Evolutionary conservation across 2,888 invertebrate species (phyloP).

Genomic region (Parthenolecanium corni): DNA sequence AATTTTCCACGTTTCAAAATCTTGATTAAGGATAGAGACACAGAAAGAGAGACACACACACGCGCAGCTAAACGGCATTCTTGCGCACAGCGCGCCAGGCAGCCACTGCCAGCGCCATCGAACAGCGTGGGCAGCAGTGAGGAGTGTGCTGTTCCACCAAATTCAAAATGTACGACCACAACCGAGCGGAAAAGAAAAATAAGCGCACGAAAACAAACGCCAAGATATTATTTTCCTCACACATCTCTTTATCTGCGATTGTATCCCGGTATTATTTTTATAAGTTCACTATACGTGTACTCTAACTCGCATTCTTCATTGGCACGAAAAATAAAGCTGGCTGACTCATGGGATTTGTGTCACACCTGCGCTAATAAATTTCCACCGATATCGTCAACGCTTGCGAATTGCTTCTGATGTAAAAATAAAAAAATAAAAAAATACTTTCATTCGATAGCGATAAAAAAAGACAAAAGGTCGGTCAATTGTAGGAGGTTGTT

Average conservation of each 20-base stretch:
- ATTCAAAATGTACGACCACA: background rate
- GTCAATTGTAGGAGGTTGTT: no score
- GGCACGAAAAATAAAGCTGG: background rate
- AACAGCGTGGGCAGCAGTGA: background rate
- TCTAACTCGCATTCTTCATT: background rate
- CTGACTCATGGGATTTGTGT: slow-evolving; percentile 17
- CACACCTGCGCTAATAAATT: background rate
- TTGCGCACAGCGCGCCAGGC: background rate
- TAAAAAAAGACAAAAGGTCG: no score
- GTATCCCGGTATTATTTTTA: no score
- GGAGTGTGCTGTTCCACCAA: background rate
- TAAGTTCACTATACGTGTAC: no score
- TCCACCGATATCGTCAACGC: background rate
- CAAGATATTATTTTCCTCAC: background rate
- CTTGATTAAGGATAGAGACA: background rate
- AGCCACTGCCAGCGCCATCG: background rate
- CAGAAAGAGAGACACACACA: no score
- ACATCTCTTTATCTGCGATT: background rate
- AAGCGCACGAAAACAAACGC: background rate
- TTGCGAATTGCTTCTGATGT: background rate
- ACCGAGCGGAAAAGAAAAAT: background rate
- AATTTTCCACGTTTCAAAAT: background rate
- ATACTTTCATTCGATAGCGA: background rate
- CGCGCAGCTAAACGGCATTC: background rate
- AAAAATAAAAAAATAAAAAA: background rate